Evolutionary conservation across 2,888 invertebrate species (phyloP), one percentile per base, ranked within the genome.

Genomic region (Bellardia bayeri): DNA sequence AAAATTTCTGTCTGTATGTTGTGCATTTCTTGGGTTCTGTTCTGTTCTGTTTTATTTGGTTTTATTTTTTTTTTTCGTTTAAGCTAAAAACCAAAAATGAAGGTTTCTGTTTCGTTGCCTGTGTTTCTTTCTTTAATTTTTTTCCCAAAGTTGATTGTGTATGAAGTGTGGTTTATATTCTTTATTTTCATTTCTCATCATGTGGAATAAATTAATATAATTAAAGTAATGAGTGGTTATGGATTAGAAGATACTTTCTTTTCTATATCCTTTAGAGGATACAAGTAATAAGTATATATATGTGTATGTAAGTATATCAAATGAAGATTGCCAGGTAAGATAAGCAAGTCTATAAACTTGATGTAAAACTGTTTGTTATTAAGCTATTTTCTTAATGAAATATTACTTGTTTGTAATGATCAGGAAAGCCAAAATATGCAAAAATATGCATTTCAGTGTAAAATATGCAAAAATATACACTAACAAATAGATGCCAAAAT

Each of bases 171-270:
- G 85, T 85, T 87, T 87, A 71, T 64, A 58, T 71, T 87, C 78
- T 72, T 74, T 75, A 64, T 79, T 82, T 82, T 82, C 64, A 51
- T 74, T 75, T 69, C 64, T 82, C 79, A 58, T 87, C 85, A 87
- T 85, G 79, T 79, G 85, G 82, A 85, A 87, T 87, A 87, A 87
- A 87, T 87, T 87, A 87, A 87, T 87, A 85, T 85, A 85, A 87
- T 87, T 87, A 87, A 85, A 82, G 69, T 82, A 74, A 78, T 82
- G 82, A 79, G 74, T 75, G 85, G 85, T 82, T 82, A 79, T 85
- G 87, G 85, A 85, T 79, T 75, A 71, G 80, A 64, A 64, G 69
- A 69, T 42, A 66, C 37, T 61, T 56, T 68, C 42, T 64, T 80
- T 76, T 64, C 40, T 61, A 64, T 76, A 40, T 30, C 61, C 23